Evolutionary conservation across 2,888 invertebrate species (phyloP).

Genomic region (Isotomurus palustris): DNA sequence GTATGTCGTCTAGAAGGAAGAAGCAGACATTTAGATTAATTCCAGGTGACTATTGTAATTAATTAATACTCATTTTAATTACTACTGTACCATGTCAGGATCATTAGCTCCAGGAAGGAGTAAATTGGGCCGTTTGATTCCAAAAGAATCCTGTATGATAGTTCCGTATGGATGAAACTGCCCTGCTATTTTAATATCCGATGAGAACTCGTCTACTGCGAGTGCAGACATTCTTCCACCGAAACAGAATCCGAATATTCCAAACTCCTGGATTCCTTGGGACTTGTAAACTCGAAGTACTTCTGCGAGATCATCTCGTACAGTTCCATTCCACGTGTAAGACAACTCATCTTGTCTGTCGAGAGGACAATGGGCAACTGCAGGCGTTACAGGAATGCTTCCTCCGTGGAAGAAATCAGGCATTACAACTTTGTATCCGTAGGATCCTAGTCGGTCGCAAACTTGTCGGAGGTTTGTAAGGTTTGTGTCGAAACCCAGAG

Average conservation of each 20-base stretch:
- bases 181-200: background rate
- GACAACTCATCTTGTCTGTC: background rate
- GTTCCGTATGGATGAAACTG: slow-evolving; percentile 10
- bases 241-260: slow-evolving; percentile 16
- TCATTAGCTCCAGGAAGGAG: slow-evolving; percentile 14
- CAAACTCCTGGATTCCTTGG: slow-evolving; percentile 1
- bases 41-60: background rate
- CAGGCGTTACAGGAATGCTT: too few relatives aligned
- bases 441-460: slow-evolving; percentile 1
- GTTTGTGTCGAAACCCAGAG: slow-evolving; percentile 4
- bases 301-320: slow-evolving; percentile 2
- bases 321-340: slow-evolving; percentile 7
- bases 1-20: slow-evolving; percentile 2
- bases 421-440: slow-evolving; percentile 6
- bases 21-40: background rate
- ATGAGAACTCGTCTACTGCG: background rate
- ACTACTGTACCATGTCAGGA: slow-evolving; percentile 12
- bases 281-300: slow-evolving; percentile 6
- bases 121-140: background rate
- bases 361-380: too few relatives aligned
- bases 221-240: slow-evolving; percentile 12
- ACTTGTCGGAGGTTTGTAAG: slow-evolving; percentile 4
- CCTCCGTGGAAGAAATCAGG: slow-evolving; percentile 13
- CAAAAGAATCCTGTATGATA: background rate
- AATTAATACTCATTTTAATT: too few relatives aligned